Base-by-base conservation (phyloP, 2,113 vertebrate genomes). In the Tupaia chinensis region DNA sequence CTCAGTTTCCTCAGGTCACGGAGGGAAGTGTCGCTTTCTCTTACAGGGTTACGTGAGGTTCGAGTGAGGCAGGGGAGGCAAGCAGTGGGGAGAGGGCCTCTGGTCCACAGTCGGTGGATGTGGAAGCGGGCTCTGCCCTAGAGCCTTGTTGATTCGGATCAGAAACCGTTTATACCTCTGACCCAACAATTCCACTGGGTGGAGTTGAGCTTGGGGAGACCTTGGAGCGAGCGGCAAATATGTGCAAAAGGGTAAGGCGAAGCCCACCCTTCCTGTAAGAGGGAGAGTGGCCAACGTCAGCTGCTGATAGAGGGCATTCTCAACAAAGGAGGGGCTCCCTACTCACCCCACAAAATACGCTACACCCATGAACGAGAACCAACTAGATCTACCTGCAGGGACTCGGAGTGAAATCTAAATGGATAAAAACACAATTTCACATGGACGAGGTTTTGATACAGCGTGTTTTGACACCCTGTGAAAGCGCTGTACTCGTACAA, bases 181-280 rank as follows among this genome's bases (percentile, higher is more conserved):
- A 19, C 22, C 12, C 34, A 32, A 70, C 15, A 8, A 53, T 14
- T 61, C 66, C 20, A 9, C 53, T 20, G 0, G 1, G 66, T 15
- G 27, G n/a, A 86, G 34, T 2, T 32, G 70, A 91, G 63, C 74
- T 32, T 25, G 34, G 60, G 13, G 83, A 20, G 44, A 20, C 54
- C 65, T 54, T 32, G 72, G 76, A 87, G 68, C 82, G 54, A 74
- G 63, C 88, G 29, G 63, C 61, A 44, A 74, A 89, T 78, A 15
- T 10, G 29, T 9, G 2, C 20, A 58, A 44, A 34, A 2, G 63
- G 17, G 29, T 17, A 12, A 23, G 20, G 8, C 69, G 25, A 14
- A 22, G 44, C 32, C 19, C 27, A 32, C 14, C 20, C 29, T 23
- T 6, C 11, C 1, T 0, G 7, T 0, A 32, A 23, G 14, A 9